Conservation (phyloP, 2,797 vertebrate species). For the Sparidentex hasta region DNA sequence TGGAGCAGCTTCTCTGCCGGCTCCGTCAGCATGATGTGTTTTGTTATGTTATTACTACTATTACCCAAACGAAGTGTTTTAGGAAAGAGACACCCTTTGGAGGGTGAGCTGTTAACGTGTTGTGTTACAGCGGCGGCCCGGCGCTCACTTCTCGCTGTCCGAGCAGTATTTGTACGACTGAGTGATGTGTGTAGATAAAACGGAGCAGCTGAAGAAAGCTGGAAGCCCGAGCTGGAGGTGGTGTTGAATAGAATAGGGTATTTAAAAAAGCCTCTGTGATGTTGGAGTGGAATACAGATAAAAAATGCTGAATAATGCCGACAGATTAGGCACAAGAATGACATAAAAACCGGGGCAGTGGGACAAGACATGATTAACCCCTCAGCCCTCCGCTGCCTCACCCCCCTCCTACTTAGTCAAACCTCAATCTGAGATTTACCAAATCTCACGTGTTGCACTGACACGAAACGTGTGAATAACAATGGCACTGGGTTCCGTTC, state of each 20-base stretch:
- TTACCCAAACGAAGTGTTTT: slow-evolving; percentile 56
- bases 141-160: slow-evolving; percentile 35
- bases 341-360: slow-evolving; percentile 67
- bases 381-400: slow-evolving; percentile 4
- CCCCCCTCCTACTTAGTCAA: slow-evolving; percentile 1
- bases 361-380: slow-evolving; percentile 65
- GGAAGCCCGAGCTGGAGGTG: slow-evolving; percentile 4
- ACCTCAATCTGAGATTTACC: slow-evolving; percentile 38
- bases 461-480: slow-evolving; percentile 12
- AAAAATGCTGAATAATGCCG: slow-evolving; percentile 44
- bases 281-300: background rate
- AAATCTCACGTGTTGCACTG: slow-evolving; percentile 23
- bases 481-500: slow-evolving; percentile 5
- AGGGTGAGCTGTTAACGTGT: slow-evolving; percentile 34
- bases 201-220: slow-evolving; percentile 9
- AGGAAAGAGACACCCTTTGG: slow-evolving; percentile 49
- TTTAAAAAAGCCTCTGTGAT: slow-evolving; percentile 6
- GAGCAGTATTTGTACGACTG: slow-evolving; percentile 35
- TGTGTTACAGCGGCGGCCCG: slow-evolving; percentile 14
- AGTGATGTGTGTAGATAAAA: slow-evolving; percentile 43
- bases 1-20: slow-evolving; percentile 48
- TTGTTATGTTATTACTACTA: slow-evolving; percentile 64
- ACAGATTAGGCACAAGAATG: slow-evolving; percentile 32
- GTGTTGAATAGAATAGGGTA: slow-evolving; percentile 5
- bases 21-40: slow-evolving; percentile 51